Percentiles rank a stretch among this genome's conserved stretches.
Conservation (phyloP, 2,888 invertebrate species). For the Coenonympha arcania region DNA sequence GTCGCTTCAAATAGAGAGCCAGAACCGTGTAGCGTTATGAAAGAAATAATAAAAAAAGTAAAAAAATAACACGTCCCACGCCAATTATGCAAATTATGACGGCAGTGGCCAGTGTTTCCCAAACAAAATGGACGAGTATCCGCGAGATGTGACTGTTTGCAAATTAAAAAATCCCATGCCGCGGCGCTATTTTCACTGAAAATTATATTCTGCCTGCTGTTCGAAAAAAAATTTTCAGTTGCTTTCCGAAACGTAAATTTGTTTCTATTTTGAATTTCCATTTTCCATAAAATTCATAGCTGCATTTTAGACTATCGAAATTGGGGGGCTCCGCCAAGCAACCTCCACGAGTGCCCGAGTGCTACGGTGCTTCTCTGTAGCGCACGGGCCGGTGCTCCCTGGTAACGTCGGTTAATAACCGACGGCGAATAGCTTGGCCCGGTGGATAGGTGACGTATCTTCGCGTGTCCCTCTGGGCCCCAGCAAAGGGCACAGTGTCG, state of each 20-base stretch:
- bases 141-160: conserved; percentile 19
- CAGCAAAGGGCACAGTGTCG: too few species aligned
- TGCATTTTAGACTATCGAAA: too few species aligned
- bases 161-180: conserved; percentile 20
- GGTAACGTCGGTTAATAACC: not conserved
- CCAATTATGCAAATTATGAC: conserved; percentile 42
- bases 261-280: not conserved
- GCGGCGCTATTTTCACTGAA: conserved; percentile 12
- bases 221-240: not conserved
- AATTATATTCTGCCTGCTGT: conserved; percentile 1
- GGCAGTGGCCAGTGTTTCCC: conserved; percentile 21
- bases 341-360: too few species aligned
- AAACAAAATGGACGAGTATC: conserved; percentile 17
- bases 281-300: too few species aligned
- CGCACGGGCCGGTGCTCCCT: too few species aligned
- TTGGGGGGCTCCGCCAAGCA: too few species aligned
- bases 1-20: conserved; percentile 1
- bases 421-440: too few species aligned
- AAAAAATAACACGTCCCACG: conserved; percentile 16
- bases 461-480: too few species aligned
- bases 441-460: too few species aligned
- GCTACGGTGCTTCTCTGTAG: too few species aligned
- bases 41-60: conserved; percentile 10
- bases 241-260: not conserved
- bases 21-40: not conserved